Evolutionary conservation across 2,797 vertebrate genomes (phyloP).

Genomic region (Ptychadena robeensis): DNA sequence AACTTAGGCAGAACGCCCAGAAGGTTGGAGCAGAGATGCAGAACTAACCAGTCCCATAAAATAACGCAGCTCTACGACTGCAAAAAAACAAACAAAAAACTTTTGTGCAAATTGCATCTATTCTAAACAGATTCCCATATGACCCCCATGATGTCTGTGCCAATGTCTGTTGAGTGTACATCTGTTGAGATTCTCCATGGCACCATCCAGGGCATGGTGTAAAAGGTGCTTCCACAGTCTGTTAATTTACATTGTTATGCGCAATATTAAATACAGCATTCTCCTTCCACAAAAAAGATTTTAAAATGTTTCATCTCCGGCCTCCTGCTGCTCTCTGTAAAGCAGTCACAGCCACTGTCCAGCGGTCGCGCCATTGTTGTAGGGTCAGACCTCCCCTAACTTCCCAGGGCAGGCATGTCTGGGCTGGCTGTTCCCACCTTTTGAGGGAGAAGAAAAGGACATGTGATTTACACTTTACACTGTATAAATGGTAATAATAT

Average conservation of each 20-base stretch:
- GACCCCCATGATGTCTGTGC: background rate
- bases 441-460: no score
- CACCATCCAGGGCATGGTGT: background rate
- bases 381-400: constrained; percentile 74
- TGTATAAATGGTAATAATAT: no score
- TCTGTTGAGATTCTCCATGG: background rate
- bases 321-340: constrained; percentile 60
- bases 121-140: background rate
- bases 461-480: no score
- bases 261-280: background rate
- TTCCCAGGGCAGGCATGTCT: constrained; percentile 74
- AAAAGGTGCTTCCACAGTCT: background rate
- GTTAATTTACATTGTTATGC: background rate
- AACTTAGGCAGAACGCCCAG: no score
- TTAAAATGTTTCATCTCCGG: background rate
- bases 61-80: no score
- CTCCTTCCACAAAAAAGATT: background rate
- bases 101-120: no score
- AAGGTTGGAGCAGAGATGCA: no score
- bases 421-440: constrained; percentile 84
- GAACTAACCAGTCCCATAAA: no score
- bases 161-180: background rate
- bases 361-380: constrained; percentile 81
- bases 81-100: no score
- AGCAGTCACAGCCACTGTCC: constrained; percentile 75